Evolutionary conservation across 2,888 invertebrate species (phyloP), one percentile per base, ranked within the genome.

Genomic region (Macaria notata): DNA sequence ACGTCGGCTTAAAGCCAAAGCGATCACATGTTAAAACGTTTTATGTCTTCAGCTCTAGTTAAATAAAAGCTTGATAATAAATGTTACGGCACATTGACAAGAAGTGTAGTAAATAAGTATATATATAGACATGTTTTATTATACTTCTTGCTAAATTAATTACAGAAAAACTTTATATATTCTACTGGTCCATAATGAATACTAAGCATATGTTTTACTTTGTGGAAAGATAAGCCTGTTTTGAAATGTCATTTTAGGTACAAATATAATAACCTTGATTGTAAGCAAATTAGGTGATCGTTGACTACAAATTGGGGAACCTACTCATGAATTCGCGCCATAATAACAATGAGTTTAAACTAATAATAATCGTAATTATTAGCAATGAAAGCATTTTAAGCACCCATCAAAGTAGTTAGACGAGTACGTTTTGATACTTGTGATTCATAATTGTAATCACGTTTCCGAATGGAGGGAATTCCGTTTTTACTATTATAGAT

Each of bases 341-440:
- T 36, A 46, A 41, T 51, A 54, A 54, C 47, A 51, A 54, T 56
- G 52, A 29, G 31, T 56, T 57, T 36, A 4, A 46, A 66, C 68
- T 80, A 82, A 84, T 83, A 87, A 84, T 83, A 85, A 78, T 78
- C 66, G 72, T 82, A 83, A 83, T 86, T 87, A 86, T 86, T 86
- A 88, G 84, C 71, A 68, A 71, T 75, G 64, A 57, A 66, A 69
- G 72, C 77, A 82, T 71, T 71, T 65, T 71, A 63, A 69, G 73
- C 78, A 78, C 76, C 72, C 76, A 77, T 85, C 79, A 76, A 75
- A 70, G 67, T 75, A 81, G 72, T 62, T 47, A 62, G 70, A 60
- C 62, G 67, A 75, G 83, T 73, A 59, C 70, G 66, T 82, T 77
- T 88, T 89, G 89, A 88, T 81, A 84, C 84, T 87, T 83, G 80